phyloP scores from a whole-genome alignment of 2,113 vertebrate species.

The Strigops habroptila region DNA sequence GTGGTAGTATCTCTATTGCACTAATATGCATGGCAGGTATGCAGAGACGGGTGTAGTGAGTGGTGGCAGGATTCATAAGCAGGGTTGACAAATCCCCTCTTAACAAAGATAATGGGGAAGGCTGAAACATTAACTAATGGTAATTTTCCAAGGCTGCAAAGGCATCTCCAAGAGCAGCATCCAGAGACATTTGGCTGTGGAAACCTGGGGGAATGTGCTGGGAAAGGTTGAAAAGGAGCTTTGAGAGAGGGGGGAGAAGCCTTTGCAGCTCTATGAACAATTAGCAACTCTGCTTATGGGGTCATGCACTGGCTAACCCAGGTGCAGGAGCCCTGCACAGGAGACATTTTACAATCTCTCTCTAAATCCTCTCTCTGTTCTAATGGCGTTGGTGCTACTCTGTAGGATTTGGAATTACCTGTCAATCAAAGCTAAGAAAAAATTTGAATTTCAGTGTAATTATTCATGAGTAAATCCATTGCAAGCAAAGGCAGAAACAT shows the following conservation, averaged over 20 bases:
- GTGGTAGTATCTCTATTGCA: neutral
- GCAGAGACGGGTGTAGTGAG: neutral
- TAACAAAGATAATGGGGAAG: neutral
- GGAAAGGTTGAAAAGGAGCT: neutral
- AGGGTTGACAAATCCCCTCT: neutral
- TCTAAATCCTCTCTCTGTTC: constrained; percentile 55
- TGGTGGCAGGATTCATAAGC: neutral
- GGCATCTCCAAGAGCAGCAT: neutral
- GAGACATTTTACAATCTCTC: constrained; percentile 11
- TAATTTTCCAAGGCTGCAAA: neutral
- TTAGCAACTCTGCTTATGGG: constrained; percentile 56
- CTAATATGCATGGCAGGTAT: constrained; percentile 45
- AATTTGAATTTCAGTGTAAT: constrained; percentile 41
- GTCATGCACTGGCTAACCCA: constrained; percentile 19
- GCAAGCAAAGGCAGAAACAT: constrained; percentile 48
- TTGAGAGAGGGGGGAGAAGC: neutral
- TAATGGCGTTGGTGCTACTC: constrained; percentile 22
- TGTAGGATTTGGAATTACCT: constrained; percentile 61
- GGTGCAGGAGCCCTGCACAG: constrained; percentile 36
- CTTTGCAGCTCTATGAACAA: neutral
- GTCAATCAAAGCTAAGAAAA: constrained; percentile 48
- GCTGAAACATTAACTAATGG: neutral
- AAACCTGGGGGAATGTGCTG: neutral
- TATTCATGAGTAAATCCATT: constrained; percentile 63
- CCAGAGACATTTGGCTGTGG: neutral